Base-by-base conservation (phyloP, 1,140 invertebrate species). In the Cryptotermes secundus region DNA sequence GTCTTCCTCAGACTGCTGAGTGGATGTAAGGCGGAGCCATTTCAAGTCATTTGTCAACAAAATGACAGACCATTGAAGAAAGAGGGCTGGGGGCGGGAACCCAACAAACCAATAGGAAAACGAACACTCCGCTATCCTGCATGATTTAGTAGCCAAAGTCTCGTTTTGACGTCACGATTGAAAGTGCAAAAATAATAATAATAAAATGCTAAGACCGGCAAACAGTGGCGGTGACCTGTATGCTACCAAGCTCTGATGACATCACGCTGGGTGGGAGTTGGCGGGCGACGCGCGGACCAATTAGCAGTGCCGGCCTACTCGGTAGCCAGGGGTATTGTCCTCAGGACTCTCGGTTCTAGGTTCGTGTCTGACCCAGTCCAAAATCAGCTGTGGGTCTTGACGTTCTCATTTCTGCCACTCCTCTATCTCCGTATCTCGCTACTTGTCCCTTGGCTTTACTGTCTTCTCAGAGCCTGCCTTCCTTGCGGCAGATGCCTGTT, bases 171-270 rank as follows among this genome's bases (percentile, higher is more conserved):
- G 59, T 72, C 59, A 31, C 26, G 59, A 72, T n/a, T 14, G 26
- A n/a, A 72, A 31, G 59, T 72, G 59, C 59, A 72, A 72, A 72
- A 72, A 72, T 72, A 72, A 10, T 72, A 72, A 72, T 31, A n/a
- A 72, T 14, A 72, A 72, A 72, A 72, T 31, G 59, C 31, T 72
- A 12, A 14, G 45, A 49, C 14, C 45, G 16, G 38, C 2, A 6
- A 59, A 59, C 53, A 72, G 59, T 72, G 59, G 59, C 59, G 59
- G 59, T 31, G 26, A 72, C 59, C n/a, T 72, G 59, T 12, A 31
- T 72, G 59, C 59, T 7, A 2, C 31, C 45, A 49, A 19, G 45
- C 22, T 19, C 9, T 19, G 16, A 49, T 49, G 45, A 3, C 45
- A 49, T 14, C 45, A 49, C 45, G 16, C 16, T 19, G 45, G 4